These are phyloP conservation scores for Rhabdomys pumilio DNA, from an alignment of 2,797 vertebrate genomes.

Conservation along the genomic window DNA sequence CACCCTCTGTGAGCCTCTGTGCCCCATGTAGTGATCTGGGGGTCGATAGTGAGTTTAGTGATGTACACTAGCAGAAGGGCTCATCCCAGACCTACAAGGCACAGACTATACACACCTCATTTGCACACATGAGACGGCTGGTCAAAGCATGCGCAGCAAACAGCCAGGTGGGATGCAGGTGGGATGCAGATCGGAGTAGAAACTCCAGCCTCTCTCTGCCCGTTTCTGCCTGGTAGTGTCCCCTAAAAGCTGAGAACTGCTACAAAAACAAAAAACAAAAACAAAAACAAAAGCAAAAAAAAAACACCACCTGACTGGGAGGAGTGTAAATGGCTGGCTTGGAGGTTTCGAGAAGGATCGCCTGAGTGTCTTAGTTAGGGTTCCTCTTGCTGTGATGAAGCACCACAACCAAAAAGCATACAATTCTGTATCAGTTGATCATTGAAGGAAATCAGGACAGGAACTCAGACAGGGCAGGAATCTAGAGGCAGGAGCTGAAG, in stretches of 20 bases:
- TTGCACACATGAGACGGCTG: background rate
- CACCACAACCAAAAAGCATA: background rate
- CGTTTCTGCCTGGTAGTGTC: background rate
- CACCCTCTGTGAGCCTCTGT: constrained; percentile 22
- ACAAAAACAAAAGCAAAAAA: background rate
- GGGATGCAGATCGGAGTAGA: background rate
- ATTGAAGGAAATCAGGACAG: background rate
- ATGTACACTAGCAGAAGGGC: background rate
- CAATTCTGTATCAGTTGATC: background rate
- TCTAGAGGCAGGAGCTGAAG: background rate
- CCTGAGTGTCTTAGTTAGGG: background rate
- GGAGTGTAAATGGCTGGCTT: rapidly evolving
- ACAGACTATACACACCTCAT: too few relatives aligned
- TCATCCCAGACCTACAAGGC: background rate
- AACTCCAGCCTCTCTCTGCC: background rate
- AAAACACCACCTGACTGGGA: background rate
- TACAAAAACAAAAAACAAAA: background rate
- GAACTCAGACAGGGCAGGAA: background rate
- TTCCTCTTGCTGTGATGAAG: background rate
- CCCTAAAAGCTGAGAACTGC: background rate
- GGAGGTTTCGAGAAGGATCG: background rate
- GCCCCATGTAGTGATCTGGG: background rate
- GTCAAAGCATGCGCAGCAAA: background rate
- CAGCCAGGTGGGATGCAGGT: background rate
- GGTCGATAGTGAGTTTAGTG: background rate